Percentiles rank a stretch among this genome's conserved stretches.
Conservation (phyloP, 1,140 invertebrate species). For the Diprion similis region DNA sequence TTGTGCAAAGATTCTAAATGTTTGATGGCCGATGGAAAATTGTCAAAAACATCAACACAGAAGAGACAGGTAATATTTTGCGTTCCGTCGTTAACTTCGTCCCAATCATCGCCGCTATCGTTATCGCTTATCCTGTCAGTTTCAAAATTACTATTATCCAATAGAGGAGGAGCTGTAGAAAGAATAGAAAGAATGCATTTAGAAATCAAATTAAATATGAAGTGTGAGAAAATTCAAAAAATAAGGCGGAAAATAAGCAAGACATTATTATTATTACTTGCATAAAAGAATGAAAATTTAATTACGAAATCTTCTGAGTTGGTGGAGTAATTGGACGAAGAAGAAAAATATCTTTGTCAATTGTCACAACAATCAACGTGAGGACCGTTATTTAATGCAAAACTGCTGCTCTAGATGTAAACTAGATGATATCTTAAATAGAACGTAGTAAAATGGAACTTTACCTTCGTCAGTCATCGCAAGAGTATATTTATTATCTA, state of each 20-base stretch:
- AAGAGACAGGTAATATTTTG: conserved; percentile 63
- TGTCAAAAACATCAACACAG: conserved; percentile 57
- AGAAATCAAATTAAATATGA: no score
- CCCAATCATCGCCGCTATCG: conserved; percentile 61
- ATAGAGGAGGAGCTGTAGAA: background rate
- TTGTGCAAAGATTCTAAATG: conserved; percentile 67
- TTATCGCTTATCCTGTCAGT: conserved; percentile 48
- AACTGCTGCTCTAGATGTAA: no score
- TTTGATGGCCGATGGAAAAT: conserved; percentile 54
- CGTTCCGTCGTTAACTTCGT: conserved; percentile 57
- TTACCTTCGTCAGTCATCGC: background rate
- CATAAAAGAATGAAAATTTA: no score
- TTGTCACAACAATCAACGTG: no score
- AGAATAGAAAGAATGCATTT: background rate
- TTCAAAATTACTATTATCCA: background rate
- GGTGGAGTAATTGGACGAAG: no score
- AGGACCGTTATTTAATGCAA: no score
- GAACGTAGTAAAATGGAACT: background rate
- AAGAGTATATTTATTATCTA: background rate
- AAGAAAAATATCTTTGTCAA: no score
- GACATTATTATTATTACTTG: no score
- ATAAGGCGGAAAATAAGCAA: no score
- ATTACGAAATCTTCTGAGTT: no score
- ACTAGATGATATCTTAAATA: no score
- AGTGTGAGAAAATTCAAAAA: no score